phyloP scores from a whole-genome alignment of 2,113 vertebrate species.

The Perccottus glenii region DNA sequence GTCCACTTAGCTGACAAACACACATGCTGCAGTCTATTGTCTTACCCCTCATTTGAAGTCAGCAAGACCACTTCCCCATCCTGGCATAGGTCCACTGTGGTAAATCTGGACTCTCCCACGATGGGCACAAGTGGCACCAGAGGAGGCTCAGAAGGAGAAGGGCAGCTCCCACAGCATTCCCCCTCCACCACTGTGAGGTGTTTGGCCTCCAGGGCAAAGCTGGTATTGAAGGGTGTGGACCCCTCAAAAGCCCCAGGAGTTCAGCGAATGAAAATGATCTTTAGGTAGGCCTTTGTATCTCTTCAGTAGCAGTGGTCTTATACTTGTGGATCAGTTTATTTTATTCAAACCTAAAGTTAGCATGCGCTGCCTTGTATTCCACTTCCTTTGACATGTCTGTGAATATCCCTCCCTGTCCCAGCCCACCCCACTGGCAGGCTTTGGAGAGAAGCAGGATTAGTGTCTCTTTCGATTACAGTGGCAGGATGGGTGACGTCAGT shows the following conservation, averaged over 20 bases:
- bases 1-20: not conserved
- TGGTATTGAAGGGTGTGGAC: constrained; percentile 17
- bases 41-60: constrained; percentile 70
- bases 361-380: constrained; percentile 12
- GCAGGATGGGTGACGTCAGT: constrained; percentile 74
- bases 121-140: constrained; percentile 31
- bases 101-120: constrained; percentile 52
- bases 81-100: constrained; percentile 61
- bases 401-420: constrained; percentile 41
- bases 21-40: not conserved
- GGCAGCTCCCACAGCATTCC: constrained; percentile 64
- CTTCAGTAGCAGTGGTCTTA: constrained; percentile 12
- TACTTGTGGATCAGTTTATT: constrained; percentile 12
- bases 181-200: constrained; percentile 65
- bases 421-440: constrained; percentile 61
- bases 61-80: constrained; percentile 56
- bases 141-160: constrained; percentile 42
- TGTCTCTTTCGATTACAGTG: constrained; percentile 80
- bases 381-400: constrained; percentile 53
- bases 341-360: constrained; percentile 18
- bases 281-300: constrained; percentile 3
- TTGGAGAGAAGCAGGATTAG: constrained; percentile 80
- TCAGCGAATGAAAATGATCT: constrained; percentile 6
- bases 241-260: constrained; percentile 20
- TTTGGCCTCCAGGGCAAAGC: constrained; percentile 74